A percentile compares a stretch with the other conserved stretches of the same genome.
These are phyloP conservation scores for Mastomys coucha DNA, from an alignment of 2,113 vertebrate genomes.

Conservation along the genomic window DNA sequence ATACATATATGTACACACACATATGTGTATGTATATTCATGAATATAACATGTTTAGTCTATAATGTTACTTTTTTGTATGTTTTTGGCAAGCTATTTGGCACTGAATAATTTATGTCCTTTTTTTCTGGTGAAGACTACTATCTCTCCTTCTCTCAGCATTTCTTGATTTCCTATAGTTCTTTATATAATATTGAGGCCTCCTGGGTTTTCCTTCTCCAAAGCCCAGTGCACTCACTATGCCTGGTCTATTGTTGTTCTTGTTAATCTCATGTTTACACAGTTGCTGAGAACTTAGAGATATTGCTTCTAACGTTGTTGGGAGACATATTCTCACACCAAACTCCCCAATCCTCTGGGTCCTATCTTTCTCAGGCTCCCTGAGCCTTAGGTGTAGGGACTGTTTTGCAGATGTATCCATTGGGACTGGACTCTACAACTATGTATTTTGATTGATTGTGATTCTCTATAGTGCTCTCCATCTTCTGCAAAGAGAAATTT, in stretches of 20 bases:
- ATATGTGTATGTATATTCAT: neutral
- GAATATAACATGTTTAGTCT: neutral
- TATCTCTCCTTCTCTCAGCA: neutral
- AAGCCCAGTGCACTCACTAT: neutral
- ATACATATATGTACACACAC: neutral
- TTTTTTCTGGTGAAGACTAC: too few relatives aligned
- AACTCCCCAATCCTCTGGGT: neutral
- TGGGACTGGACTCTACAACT: neutral
- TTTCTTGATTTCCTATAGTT: neutral
- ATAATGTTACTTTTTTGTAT: neutral
- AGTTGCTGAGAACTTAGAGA: neutral
- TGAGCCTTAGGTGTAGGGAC: neutral
- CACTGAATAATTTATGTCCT: neutral
- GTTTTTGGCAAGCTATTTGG: neutral
- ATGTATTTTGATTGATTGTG: neutral
- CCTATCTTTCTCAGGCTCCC: neutral
- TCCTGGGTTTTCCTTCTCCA: neutral
- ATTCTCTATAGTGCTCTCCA: neutral
- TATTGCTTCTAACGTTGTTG: neutral
- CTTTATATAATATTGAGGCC: neutral
- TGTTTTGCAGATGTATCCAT: neutral
- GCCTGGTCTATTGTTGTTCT: neutral
- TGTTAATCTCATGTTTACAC: neutral
- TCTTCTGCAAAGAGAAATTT: neutral
- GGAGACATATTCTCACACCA: neutral